phyloP scores from a whole-genome alignment of 2,797 vertebrate genomes.

The Podarcis lilfordi region DNA sequence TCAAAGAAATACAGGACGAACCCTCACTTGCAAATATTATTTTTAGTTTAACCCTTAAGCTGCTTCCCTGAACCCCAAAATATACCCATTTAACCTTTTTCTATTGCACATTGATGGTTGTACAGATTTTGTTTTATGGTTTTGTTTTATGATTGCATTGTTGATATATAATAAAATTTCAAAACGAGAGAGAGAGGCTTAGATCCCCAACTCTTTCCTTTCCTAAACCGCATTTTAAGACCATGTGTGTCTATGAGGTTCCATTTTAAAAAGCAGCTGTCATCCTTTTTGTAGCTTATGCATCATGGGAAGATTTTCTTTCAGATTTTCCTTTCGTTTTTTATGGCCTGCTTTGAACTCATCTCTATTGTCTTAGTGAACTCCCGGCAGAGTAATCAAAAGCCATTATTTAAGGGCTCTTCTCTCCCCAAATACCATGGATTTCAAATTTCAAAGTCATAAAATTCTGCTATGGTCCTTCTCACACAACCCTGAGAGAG shows the following conservation, averaged over 20 bases:
- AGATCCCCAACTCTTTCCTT: slow-evolving; percentile 59
- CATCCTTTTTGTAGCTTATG: slow-evolving; percentile 47
- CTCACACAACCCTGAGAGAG: slow-evolving; percentile 47
- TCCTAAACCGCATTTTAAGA: slow-evolving; percentile 61
- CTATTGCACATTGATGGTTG: too few relatives aligned
- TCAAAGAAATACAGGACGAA: too few relatives aligned
- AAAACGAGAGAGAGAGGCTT: slow-evolving; percentile 22
- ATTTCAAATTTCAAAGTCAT: slow-evolving; percentile 15
- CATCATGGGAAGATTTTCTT: slow-evolving; percentile 43
- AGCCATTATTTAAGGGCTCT: slow-evolving; percentile 17
- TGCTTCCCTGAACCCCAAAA: too few relatives aligned
- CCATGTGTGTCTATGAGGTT: slow-evolving; percentile 48
- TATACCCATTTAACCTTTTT: too few relatives aligned
- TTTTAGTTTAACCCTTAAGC: too few relatives aligned
- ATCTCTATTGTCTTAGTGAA: slow-evolving; percentile 38
- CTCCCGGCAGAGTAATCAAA: slow-evolving; percentile 30
- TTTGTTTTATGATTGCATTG: too few relatives aligned
- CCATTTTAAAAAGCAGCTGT: neutral
- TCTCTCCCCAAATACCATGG: slow-evolving; percentile 29
- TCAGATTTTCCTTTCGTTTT: slow-evolving; percentile 42
- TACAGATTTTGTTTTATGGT: too few relatives aligned
- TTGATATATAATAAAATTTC: too few relatives aligned
- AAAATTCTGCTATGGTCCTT: slow-evolving; percentile 51
- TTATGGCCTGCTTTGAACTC: slow-evolving; percentile 24
- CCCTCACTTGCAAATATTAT: too few relatives aligned